A percentile compares a stretch with the other conserved stretches of the same genome.
Evolutionary conservation across 2,797 vertebrate genomes (phyloP).

Genomic region (Squalus acanthias): DNA sequence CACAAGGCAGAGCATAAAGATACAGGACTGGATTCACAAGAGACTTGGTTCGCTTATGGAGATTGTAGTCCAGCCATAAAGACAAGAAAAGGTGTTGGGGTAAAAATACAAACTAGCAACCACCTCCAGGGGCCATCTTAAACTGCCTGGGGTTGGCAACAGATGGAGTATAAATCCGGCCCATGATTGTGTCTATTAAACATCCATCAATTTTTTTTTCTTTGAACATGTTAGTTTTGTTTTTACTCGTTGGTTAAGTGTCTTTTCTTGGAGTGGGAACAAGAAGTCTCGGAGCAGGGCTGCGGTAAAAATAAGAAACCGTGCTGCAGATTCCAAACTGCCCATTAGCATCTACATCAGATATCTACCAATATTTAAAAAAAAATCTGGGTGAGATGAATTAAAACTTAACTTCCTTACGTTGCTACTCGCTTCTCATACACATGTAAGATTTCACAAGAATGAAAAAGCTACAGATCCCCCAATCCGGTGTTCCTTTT

Average conservation of each 20-base stretch:
- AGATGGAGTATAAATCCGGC: neutral
- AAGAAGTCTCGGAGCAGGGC: neutral
- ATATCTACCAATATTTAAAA: neutral
- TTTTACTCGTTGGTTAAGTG: neutral
- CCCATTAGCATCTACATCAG: neutral
- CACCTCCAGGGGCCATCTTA: neutral
- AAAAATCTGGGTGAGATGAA: neutral
- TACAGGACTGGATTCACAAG: neutral
- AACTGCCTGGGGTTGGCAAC: neutral
- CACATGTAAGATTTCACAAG: neutral
- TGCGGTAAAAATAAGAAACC: neutral
- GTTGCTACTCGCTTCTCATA: neutral
- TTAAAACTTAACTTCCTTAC: neutral
- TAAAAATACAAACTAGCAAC: neutral
- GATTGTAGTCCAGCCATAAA: neutral
- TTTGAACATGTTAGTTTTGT: neutral
- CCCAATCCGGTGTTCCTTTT: neutral
- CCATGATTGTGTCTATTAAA: neutral
- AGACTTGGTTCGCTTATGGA: neutral
- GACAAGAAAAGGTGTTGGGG: neutral
- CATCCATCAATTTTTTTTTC: neutral
- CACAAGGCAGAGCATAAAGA: neutral
- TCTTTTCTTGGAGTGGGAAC: neutral
- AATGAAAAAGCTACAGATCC: neutral
- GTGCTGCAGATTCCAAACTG: neutral